Evolutionary conservation across 2,888 invertebrate genomes (phyloP).

Genomic region (Panopea generosa): DNA sequence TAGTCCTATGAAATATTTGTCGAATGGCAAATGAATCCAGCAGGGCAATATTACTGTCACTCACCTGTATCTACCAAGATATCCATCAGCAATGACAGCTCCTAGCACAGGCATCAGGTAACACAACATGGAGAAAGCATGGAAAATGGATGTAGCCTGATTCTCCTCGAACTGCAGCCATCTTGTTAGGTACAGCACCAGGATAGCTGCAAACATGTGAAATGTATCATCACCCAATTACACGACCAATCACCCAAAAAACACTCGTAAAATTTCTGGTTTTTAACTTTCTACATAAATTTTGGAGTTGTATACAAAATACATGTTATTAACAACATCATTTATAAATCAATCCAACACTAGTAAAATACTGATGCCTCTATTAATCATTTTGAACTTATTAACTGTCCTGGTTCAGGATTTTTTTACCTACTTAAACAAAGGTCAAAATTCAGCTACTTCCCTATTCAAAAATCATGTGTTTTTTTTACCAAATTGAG

Average conservation of each 20-base stretch:
- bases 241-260: not conserved
- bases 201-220: slow-evolving; percentile 90
- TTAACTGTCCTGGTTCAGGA: too few relatives aligned
- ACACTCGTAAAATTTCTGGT: not conserved
- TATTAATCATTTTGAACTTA: too few relatives aligned
- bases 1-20: too few relatives aligned
- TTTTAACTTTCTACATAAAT: not conserved
- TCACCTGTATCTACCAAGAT: slow-evolving; percentile 94
- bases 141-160: slow-evolving; percentile 94
- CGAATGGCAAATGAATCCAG: too few relatives aligned
- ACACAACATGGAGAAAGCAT: slow-evolving; percentile 94
- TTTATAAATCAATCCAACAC: too few relatives aligned
- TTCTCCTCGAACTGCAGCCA: slow-evolving; percentile 91
- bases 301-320: not conserved
- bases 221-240: not conserved
- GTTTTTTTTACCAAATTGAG: too few relatives aligned
- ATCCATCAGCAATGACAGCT: slow-evolving; percentile 97
- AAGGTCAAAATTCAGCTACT: too few relatives aligned
- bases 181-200: slow-evolving; percentile 94
- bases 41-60: slow-evolving; percentile 14
- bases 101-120: slow-evolving; percentile 96
- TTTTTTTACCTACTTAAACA: too few relatives aligned
- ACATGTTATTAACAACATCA: not conserved
- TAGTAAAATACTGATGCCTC: too few relatives aligned
- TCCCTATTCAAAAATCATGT: too few relatives aligned